Evolutionary conservation across 2,797 vertebrate species (phyloP).

Genomic region (Tadarida brasiliensis): DNA sequence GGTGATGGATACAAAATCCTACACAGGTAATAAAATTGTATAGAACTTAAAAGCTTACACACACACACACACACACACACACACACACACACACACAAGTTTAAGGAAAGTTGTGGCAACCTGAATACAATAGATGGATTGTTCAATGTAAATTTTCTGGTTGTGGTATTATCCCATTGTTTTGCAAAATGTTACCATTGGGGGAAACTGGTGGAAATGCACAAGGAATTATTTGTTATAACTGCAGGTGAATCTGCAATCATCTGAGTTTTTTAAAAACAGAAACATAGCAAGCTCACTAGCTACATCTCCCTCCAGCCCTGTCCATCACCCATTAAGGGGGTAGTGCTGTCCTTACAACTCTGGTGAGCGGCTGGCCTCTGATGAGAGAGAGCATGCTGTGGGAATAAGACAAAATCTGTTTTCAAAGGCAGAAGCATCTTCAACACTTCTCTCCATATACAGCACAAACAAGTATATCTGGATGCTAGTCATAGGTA

Average conservation of each 20-base stretch:
- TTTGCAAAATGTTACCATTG: conserved; percentile 1
- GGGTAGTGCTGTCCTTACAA: not conserved
- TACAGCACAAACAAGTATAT: not conserved
- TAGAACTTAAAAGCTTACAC: not conserved
- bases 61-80: not conserved
- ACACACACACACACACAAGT: not conserved
- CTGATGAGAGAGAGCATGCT: not conserved
- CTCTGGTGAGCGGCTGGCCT: not conserved
- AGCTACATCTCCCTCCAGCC: not conserved
- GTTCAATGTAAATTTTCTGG: not conserved
- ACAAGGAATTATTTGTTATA: not conserved
- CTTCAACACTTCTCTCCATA: not conserved
- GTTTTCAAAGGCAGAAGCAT: not conserved
- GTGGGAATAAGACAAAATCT: not conserved
- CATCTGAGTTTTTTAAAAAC: not conserved
- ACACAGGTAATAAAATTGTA: not conserved
- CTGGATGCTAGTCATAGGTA: not conserved
- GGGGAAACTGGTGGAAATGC: not conserved
- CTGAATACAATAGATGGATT: not conserved
- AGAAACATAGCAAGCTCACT: not conserved
- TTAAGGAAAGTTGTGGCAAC: not conserved
- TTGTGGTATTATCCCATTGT: not conserved
- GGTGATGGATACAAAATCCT: not conserved
- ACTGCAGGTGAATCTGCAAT: not conserved
- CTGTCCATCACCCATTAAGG: not conserved